phyloP scores from a whole-genome alignment of 2,888 invertebrate species.

The Eumacrocentrus americanus region DNA sequence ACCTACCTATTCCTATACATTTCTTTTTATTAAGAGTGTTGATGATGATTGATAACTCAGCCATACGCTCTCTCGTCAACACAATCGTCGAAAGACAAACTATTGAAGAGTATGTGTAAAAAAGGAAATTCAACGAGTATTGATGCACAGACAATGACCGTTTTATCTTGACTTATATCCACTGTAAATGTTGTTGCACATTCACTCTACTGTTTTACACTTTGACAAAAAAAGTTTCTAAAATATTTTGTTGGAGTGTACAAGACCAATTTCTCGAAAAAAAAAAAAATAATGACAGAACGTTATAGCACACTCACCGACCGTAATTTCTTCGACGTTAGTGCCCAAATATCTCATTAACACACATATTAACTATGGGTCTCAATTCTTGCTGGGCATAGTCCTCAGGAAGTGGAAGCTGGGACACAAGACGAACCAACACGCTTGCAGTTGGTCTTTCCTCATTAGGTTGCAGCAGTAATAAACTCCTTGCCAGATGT shows the following conservation, averaged over 20 bases:
- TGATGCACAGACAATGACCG: neutral
- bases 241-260: neutral
- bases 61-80: neutral
- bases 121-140: neutral
- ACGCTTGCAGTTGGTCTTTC: slow-evolving; percentile 46
- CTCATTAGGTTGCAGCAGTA: slow-evolving; percentile 55
- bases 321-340: slow-evolving; percentile 21
- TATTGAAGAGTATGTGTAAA: neutral
- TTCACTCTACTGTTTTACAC: neutral
- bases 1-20: neutral
- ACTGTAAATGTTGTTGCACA: neutral
- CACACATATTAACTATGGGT: slow-evolving; percentile 51
- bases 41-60: neutral
- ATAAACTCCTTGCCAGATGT: slow-evolving; percentile 62
- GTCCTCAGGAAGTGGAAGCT: slow-evolving; percentile 68
- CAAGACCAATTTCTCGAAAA: slow-evolving; percentile 9
- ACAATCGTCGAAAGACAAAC: neutral
- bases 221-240: neutral
- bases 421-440: slow-evolving; percentile 63
- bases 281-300: slow-evolving; percentile 8
- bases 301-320: slow-evolving; percentile 26
- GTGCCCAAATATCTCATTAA: slow-evolving; percentile 38
- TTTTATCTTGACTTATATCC: neutral
- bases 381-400: slow-evolving; percentile 65
- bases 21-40: neutral